Conservation (phyloP, 2,888 invertebrate genomes). For the Agrotis ipsilon region DNA sequence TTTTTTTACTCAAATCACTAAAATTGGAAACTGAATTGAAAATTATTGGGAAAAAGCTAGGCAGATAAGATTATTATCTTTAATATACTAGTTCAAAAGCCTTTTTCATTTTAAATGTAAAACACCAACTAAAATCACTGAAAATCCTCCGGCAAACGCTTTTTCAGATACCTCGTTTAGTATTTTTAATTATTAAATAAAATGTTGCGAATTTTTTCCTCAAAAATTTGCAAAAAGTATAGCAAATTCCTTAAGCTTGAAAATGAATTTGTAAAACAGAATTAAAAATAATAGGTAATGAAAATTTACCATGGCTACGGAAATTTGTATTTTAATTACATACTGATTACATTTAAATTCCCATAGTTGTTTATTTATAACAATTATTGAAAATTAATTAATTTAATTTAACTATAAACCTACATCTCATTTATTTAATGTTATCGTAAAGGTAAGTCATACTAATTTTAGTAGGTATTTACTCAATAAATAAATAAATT, state of each 20-base stretch:
- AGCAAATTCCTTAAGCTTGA: not conserved
- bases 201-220: too few species aligned
- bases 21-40: too few species aligned
- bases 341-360: conserved; percentile 15
- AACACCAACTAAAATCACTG: not conserved
- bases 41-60: too few species aligned
- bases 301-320: conserved; percentile 12
- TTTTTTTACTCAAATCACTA: too few species aligned
- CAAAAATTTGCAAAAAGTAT: not conserved
- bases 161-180: conserved; percentile 12
- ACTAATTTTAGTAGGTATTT: not conserved
- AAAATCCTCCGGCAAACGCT: not conserved
- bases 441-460: not conserved
- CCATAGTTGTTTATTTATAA: not conserved
- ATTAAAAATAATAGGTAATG: not conserved
- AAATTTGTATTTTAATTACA: conserved; percentile 22
- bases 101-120: not conserved
- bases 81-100: not conserved
- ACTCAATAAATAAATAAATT: too few species aligned
- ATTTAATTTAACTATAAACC: not conserved
- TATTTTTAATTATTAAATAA: not conserved
- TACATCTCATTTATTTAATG: not conserved
- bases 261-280: not conserved
- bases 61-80: not conserved
- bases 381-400: not conserved